These are phyloP conservation scores for Diarsia mendica DNA, from an alignment of 2,888 invertebrate genomes.

Conservation along the genomic window DNA sequence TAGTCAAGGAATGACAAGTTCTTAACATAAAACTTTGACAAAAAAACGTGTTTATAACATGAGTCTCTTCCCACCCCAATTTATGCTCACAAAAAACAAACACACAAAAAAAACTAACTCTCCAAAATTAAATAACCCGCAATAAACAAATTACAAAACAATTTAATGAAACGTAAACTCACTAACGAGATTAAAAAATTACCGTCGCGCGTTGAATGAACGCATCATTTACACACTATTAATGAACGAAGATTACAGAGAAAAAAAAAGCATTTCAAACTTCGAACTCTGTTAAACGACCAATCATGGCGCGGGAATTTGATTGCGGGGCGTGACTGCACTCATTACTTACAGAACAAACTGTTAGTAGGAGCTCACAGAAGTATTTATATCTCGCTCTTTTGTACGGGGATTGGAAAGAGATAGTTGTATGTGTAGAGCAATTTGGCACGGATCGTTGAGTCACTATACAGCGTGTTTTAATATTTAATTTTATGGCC, in stretches of 20 bases:
- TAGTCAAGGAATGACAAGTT: neutral
- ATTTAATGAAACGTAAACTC: slow-evolving; percentile 61
- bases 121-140: slow-evolving; percentile 53
- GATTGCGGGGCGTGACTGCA: slow-evolving; percentile 87
- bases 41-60: neutral
- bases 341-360: slow-evolving; percentile 84
- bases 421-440: slow-evolving; percentile 66
- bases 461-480: slow-evolving; percentile 82
- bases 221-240: slow-evolving; percentile 71
- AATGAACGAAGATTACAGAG: slow-evolving; percentile 81
- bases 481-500: slow-evolving; percentile 87
- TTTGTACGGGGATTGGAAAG: slow-evolving; percentile 56
- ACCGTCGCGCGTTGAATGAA: slow-evolving; percentile 65
- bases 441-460: slow-evolving; percentile 78
- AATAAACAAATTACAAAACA: slow-evolving; percentile 53
- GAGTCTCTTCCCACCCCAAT: slow-evolving; percentile 1
- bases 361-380: slow-evolving; percentile 51
- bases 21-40: neutral
- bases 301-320: slow-evolving; percentile 81
- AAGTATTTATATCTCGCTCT: slow-evolving; percentile 70
- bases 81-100: neutral
- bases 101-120: slow-evolving; percentile 14
- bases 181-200: slow-evolving; percentile 68
- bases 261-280: slow-evolving; percentile 82
- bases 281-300: slow-evolving; percentile 83